Conservation (phyloP, 1,140 invertebrate genomes). For the Penaeus japonicus region DNA sequence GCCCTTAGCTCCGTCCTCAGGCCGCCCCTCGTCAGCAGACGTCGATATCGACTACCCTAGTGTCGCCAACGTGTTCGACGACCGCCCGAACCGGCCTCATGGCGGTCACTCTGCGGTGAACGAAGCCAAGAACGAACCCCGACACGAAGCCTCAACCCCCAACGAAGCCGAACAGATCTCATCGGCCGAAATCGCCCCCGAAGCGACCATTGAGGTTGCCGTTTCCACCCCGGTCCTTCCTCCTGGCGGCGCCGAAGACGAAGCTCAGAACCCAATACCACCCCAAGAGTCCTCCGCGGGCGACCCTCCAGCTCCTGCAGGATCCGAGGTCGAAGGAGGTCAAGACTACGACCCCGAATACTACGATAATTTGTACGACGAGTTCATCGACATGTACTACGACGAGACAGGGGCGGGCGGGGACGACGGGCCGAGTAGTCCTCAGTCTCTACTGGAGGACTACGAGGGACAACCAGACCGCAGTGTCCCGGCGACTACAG, state of each 20-base stretch:
- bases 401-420: not conserved
- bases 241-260: no score
- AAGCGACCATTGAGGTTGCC: no score
- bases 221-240: no score
- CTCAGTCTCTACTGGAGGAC: no score
- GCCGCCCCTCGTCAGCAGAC: not conserved
- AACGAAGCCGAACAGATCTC: no score
- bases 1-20: not conserved
- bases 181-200: no score
- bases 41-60: not conserved
- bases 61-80: not conserved
- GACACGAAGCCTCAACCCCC: no score
- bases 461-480: no score
- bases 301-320: not conserved
- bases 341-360: not conserved
- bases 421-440: no score
- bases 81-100: not conserved
- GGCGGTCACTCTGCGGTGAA: no score
- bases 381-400: conserved; percentile 45
- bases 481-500: not conserved
- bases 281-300: not conserved
- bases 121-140: no score
- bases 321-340: no score
- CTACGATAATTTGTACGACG: conserved; percentile 43
- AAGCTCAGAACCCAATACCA: not conserved